Percentiles rank a stretch among this genome's conserved stretches.
phyloP scores from a whole-genome alignment of 37 sponge, comb jelly and placozoan species.

The Crambe crambe region DNA sequence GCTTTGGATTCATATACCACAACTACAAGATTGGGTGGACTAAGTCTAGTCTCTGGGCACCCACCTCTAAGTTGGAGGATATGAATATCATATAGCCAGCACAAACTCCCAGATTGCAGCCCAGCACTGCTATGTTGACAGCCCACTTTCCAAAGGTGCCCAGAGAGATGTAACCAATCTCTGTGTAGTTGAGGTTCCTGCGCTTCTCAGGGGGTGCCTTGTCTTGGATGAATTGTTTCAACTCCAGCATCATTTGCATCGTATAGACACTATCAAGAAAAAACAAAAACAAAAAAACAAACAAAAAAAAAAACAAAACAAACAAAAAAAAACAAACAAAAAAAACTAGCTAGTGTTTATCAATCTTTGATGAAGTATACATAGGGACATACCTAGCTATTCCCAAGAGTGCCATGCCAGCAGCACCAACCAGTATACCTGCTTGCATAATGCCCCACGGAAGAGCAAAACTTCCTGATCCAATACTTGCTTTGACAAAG shows the following conservation, averaged over 20 bases:
- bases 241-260: slow-evolving; percentile 77
- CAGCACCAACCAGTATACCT: slow-evolving; percentile 68
- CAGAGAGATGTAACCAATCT: slow-evolving; percentile 45
- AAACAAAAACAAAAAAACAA: too few species aligned
- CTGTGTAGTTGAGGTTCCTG: slow-evolving; percentile 49
- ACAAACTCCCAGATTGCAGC: slow-evolving; percentile 81
- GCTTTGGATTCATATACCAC: background rate
- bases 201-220: slow-evolving; percentile 22
- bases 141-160: slow-evolving; percentile 65
- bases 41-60: background rate
- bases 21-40: too few species aligned
- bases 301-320: too few species aligned
- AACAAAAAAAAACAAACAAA: too few species aligned
- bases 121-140: slow-evolving; percentile 71
- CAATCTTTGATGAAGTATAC: background rate
- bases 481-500: slow-evolving; percentile 85
- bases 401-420: slow-evolving; percentile 68
- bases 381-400: slow-evolving; percentile 45
- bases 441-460: slow-evolving; percentile 70
- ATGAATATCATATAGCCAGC: slow-evolving; percentile 88
- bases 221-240: slow-evolving; percentile 27
- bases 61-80: slow-evolving; percentile 53
- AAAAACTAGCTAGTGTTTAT: background rate
- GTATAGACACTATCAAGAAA: slow-evolving; percentile 72
- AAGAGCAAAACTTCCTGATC: slow-evolving; percentile 84